Evolutionary conservation across 2,888 invertebrate species (phyloP).

Genomic region (Exocentrus adspersus): DNA sequence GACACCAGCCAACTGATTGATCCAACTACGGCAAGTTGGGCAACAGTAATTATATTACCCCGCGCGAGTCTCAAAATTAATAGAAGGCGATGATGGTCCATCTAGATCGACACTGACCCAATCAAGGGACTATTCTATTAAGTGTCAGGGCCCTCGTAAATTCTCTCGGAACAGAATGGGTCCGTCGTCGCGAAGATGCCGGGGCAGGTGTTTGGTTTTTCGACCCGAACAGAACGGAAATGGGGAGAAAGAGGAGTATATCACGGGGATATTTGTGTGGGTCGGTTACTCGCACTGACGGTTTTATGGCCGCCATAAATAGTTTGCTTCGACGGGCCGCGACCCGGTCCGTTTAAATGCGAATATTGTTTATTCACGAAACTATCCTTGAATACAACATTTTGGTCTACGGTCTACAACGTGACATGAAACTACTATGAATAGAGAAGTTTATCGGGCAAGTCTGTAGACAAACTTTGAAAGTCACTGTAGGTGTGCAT

Average conservation of each 20-base stretch:
- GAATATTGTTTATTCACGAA: no score
- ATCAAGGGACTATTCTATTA: constrained; percentile 30
- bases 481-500: no score
- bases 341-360: no score
- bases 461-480: no score
- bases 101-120: constrained; percentile 30
- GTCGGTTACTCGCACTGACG: neutral
- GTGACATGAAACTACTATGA: no score
- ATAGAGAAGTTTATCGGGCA: neutral
- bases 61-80: constrained; percentile 27
- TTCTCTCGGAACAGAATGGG: constrained; percentile 21
- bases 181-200: constrained; percentile 1
- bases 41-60: constrained; percentile 30
- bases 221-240: no score
- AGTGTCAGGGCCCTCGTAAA: constrained; percentile 15
- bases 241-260: neutral
- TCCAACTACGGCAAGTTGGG: constrained; percentile 18
- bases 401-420: no score
- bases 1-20: constrained; percentile 11
- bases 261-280: neutral
- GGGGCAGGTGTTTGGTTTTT: neutral
- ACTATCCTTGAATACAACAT: no score
- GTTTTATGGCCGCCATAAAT: no score
- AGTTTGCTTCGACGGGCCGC: no score
- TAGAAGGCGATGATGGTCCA: constrained; percentile 32